Percentiles rank a stretch among this genome's conserved stretches.
These are phyloP conservation scores for Cephus nigrinus DNA, from an alignment of 2,888 invertebrate genomes.

Conservation along the genomic window DNA sequence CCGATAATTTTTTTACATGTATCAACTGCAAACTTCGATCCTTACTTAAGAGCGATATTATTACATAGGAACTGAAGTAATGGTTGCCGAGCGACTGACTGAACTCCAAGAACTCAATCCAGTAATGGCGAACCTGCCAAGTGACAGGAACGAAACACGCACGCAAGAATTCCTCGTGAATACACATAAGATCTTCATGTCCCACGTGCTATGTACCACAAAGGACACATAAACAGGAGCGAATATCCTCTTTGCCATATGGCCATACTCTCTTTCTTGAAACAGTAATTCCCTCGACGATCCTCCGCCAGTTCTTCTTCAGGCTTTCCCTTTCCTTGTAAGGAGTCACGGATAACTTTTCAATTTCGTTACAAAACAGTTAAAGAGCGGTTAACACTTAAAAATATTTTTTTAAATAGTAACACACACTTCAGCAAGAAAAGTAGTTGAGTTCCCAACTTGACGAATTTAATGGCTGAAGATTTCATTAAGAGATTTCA, in stretches of 20 bases:
- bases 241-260: not conserved
- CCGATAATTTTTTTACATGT: not conserved
- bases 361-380: not conserved
- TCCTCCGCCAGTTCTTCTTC: not conserved
- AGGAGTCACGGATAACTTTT: not conserved
- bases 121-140: not conserved
- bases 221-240: not conserved
- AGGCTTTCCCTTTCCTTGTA: not conserved
- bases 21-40: not conserved
- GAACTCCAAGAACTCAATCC: not conserved
- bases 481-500: not conserved
- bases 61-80: not conserved
- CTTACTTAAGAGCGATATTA: not conserved
- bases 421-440: not conserved
- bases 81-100: not conserved
- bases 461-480: not conserved
- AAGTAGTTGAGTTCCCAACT: not conserved
- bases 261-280: not conserved
- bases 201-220: not conserved
- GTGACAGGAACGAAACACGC: not conserved
- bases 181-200: not conserved
- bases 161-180: not conserved
- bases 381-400: not conserved
- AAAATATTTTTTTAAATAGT: not conserved
- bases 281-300: not conserved